Conservation (phyloP, 2,797 vertebrate species). For the Malacoraja senta region DNA sequence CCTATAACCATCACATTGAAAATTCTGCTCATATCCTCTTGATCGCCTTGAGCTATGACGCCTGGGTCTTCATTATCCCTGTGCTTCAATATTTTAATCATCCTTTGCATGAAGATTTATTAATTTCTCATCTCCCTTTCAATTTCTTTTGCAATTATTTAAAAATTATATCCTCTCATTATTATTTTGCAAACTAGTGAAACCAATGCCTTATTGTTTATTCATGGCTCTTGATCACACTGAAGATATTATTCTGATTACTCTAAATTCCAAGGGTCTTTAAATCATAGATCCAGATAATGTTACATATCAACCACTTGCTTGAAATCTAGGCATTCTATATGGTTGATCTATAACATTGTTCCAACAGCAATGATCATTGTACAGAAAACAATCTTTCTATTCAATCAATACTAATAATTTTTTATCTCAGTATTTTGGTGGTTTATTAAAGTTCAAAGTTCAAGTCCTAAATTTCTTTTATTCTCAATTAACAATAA, state of each 20-base stretch:
- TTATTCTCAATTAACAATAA: neutral
- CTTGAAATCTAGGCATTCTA: neutral
- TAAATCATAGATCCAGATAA: neutral
- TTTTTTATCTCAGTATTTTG: neutral
- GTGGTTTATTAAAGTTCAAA: neutral
- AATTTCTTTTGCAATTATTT: neutral
- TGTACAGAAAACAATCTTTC: neutral
- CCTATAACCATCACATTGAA: too few relatives aligned
- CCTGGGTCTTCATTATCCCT: neutral
- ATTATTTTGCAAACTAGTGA: neutral
- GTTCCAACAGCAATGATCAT: neutral
- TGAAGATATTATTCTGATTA: neutral
- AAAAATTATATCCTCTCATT: neutral
- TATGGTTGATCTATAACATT: neutral
- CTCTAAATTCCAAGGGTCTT: neutral
- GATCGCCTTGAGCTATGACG: too few relatives aligned
- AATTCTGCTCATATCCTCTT: too few relatives aligned
- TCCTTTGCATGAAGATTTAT: neutral
- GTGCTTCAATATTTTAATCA: neutral
- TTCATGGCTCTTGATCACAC: neutral
- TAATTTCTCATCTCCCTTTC: neutral
- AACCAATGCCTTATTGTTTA: neutral
- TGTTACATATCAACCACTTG: neutral
- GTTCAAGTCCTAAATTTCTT: neutral
- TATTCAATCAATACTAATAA: neutral